A percentile compares a stretch with the other conserved stretches of the same genome.
Evolutionary conservation across 2,797 vertebrate species (phyloP).

Genomic region (Pagetopsis macropterus): DNA sequence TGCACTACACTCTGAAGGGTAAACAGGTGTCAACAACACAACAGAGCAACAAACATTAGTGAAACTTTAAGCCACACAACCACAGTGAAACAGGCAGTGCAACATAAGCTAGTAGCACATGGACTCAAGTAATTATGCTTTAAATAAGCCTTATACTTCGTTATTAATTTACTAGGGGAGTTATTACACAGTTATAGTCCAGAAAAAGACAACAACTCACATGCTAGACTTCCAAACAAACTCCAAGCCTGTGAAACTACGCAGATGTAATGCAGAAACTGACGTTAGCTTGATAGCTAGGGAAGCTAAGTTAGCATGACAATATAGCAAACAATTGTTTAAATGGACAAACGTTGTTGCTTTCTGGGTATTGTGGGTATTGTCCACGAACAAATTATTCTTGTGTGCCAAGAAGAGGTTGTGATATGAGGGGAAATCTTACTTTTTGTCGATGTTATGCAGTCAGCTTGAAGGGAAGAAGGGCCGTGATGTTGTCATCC

Average conservation of each 20-base stretch:
- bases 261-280: slow-evolving; percentile 46
- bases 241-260: slow-evolving; percentile 45
- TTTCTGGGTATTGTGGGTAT: rapidly evolving
- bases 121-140: background rate
- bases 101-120: background rate
- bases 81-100: background rate
- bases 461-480: slow-evolving; percentile 34
- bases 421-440: slow-evolving; percentile 24
- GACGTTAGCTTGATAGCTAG: slow-evolving; percentile 66
- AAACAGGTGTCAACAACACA: background rate
- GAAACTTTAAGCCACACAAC: slow-evolving; percentile 25
- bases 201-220: background rate
- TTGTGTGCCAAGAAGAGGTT: rapidly evolving
- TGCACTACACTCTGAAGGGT: no score
- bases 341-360: background rate
- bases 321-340: background rate
- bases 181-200: slow-evolving; percentile 29
- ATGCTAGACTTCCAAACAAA: slow-evolving; percentile 16
- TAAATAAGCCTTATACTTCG: rapidly evolving
- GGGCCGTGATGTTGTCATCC: slow-evolving; percentile 69
- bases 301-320: slow-evolving; percentile 53
- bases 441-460: slow-evolving; percentile 66
- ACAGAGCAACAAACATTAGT: background rate
- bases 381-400: rapidly evolving
- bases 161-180: no score